Evolutionary conservation across 2,113 vertebrate genomes (phyloP).

Genomic region (Chauna torquata): DNA sequence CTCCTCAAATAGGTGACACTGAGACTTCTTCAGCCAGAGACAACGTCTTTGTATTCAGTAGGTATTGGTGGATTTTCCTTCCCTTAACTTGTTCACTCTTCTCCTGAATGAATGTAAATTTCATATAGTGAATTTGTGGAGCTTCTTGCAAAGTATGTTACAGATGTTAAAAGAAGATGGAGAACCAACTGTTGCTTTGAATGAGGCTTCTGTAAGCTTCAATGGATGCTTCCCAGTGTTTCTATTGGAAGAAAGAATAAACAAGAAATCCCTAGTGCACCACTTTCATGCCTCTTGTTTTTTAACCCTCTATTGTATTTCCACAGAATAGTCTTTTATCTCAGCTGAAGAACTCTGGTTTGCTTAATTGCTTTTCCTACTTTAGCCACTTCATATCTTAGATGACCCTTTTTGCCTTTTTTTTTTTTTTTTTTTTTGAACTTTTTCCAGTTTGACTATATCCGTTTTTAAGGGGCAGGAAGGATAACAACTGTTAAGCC

Average conservation of each 20-base stretch:
- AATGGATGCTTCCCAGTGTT: not conserved
- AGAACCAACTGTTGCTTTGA: not conserved
- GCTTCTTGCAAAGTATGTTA: not conserved
- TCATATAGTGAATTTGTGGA: not conserved
- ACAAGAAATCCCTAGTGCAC: not conserved
- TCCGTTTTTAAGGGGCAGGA: not conserved
- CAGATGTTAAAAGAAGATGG: not conserved
- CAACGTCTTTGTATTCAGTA: not conserved
- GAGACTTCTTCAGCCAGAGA: not conserved
- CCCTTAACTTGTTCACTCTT: not conserved
- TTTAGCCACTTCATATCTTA: not conserved
- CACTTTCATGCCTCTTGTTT: not conserved
- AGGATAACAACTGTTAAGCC: not conserved
- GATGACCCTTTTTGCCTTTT: not conserved
- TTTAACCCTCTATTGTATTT: not conserved
- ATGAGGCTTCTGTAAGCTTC: not conserved
- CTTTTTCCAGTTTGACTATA: not conserved
- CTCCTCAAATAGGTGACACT: not conserved
- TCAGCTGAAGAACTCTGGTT: not conserved
- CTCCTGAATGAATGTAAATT: not conserved
- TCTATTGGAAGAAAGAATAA: not conserved
- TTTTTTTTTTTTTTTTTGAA: not conserved
- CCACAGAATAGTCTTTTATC: not conserved
- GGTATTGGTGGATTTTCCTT: not conserved
- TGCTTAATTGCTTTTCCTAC: not conserved